Conservation (phyloP, 2,113 vertebrate genomes). For the Protobothrops mucrosquamatus region DNA sequence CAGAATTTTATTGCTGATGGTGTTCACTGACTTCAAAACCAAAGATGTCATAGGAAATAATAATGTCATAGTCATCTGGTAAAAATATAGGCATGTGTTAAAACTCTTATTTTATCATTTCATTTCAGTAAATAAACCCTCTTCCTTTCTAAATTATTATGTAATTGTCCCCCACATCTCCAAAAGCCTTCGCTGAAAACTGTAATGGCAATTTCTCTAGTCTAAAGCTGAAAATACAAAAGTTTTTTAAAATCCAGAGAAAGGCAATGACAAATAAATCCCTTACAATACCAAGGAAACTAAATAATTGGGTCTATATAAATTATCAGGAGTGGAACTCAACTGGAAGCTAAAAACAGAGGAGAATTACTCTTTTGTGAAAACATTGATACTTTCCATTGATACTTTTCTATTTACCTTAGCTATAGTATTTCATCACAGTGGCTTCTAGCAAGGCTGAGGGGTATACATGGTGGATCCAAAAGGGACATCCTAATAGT, state of each 20-base stretch:
- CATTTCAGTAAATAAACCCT: not conserved
- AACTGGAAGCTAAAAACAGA: not conserved
- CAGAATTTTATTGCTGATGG: not conserved
- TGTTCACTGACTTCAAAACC: not conserved
- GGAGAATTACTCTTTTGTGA: not conserved
- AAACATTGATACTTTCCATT: not conserved
- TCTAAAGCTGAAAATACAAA: not conserved
- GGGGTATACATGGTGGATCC: not conserved
- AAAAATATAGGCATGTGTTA: not conserved
- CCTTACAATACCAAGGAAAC: not conserved
- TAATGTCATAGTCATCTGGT: not conserved
- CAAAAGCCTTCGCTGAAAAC: not conserved
- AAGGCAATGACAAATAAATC: not conserved
- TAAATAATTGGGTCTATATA: not conserved
- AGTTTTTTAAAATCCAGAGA: not conserved
- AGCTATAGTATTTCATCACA: constrained; percentile 15
- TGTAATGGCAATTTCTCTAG: not conserved
- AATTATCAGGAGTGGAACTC: not conserved
- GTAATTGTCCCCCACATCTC: not conserved
- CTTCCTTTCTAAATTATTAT: not conserved
- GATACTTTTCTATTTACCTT: constrained; percentile 43
- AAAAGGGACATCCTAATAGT: not conserved
- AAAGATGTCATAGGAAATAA: not conserved
- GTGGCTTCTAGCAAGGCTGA: not conserved
- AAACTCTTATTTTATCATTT: not conserved